Evolutionary conservation across 2,113 vertebrate genomes (phyloP).

Genomic region (Otis tarda): DNA sequence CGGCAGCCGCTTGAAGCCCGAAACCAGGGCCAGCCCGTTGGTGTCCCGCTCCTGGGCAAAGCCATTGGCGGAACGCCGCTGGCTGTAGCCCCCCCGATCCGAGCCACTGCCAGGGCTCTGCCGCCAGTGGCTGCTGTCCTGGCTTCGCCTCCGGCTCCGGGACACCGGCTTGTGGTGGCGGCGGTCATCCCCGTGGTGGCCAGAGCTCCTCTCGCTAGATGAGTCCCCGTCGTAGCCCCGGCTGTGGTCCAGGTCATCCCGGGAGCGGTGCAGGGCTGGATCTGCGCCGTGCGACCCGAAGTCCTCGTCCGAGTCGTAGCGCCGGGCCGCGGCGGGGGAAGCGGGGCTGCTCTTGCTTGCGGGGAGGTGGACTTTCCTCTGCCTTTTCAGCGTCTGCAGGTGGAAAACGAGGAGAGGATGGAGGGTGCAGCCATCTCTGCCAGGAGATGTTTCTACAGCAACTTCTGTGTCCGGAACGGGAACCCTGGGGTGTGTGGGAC

Average conservation of each 20-base stretch:
- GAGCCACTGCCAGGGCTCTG: slow-evolving; percentile 6
- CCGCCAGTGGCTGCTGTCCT: slow-evolving; percentile 9
- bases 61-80: not conserved
- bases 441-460: not conserved
- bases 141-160: slow-evolving; percentile 47
- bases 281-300: not conserved
- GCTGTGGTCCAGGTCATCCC: slow-evolving; percentile 56
- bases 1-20: slow-evolving; percentile 87
- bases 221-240: slow-evolving; percentile 81
- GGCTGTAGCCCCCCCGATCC: not conserved
- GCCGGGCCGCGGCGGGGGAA: slow-evolving; percentile 51
- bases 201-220: slow-evolving; percentile 79
- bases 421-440: not conserved
- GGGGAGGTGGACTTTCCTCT: slow-evolving; percentile 84
- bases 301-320: slow-evolving; percentile 14
- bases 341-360: slow-evolving; percentile 36
- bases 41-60: not conserved
- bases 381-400: slow-evolving; percentile 88
- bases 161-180: not conserved
- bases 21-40: slow-evolving; percentile 78
- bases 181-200: not conserved
- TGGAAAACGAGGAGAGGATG: not conserved
- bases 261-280: not conserved
- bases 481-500: not conserved
- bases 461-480: not conserved